Evolutionary conservation across 2,797 vertebrate species (phyloP), one percentile per base, ranked within the genome.

Genomic region (Channallabes apus): DNA sequence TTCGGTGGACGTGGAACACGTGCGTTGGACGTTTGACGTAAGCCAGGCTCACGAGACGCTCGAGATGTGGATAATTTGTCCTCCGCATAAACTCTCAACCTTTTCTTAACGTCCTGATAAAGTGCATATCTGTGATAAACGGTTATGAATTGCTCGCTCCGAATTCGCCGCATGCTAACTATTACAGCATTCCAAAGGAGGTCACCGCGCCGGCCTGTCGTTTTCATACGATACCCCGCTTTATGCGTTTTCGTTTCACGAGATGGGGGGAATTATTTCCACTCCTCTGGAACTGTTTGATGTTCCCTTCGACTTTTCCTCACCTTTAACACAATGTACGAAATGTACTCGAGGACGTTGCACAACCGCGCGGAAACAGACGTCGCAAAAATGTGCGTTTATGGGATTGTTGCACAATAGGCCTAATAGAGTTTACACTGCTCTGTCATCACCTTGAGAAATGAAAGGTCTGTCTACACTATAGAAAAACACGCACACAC

Each of bases 251-350:
- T 82, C 90, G 3, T 91, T 87, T 88, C 83, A 64, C 65, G 35
- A 84, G 88, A 90, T 72, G 22, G 87, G 20, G 20, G 62, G 84
- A 87, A 87, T 92, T 91, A 88, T 90, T 91, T 93, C 87, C 90
- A 93, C 89, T 91, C 86, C 89, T 91, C 14, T 90, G 89, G 51
- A 58, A 71, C 3, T 6, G 41, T 62, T 82, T 54, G 38, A 35
- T 78, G 64, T 77, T 35, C 65, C 32, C 12, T 86, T 27, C 18
- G 59, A 32, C 46, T 77, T 76, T 35, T 59, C 67, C 22, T 85
- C 27, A 8, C 22, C 54, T n/a, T 3, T 78, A 75, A 76, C 51
- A 87, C 72, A 86, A 79, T 61, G 58, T 58, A 58, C 73, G 11
- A 87, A 84, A 58, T 78, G 29, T 27, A 46, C 61, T 32, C 68